Evolutionary conservation across 2,888 invertebrate genomes (phyloP).

Genomic region (Hartigia nigra): DNA sequence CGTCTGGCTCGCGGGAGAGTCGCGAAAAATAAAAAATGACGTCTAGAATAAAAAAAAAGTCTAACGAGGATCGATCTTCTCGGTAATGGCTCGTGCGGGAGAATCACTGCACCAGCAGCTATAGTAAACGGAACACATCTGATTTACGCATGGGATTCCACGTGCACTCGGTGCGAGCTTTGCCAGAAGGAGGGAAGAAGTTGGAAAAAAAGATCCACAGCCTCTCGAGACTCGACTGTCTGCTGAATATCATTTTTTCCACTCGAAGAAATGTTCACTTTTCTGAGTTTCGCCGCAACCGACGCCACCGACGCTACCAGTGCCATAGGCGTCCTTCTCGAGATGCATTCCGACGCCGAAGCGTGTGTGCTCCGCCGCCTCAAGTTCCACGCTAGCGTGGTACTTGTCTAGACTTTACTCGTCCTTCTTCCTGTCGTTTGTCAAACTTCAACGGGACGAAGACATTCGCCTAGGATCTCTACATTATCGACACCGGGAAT

Average conservation of each 20-base stretch:
- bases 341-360: not conserved
- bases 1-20: not conserved
- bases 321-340: not conserved
- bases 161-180: slow-evolving; percentile 15
- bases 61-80: slow-evolving; percentile 40
- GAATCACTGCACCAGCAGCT: slow-evolving; percentile 30
- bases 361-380: not conserved
- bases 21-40: slow-evolving; percentile 10
- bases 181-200: slow-evolving; percentile 25
- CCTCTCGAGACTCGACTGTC: slow-evolving; percentile 29
- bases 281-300: slow-evolving; percentile 32
- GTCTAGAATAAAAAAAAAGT: slow-evolving; percentile 4
- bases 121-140: slow-evolving; percentile 43
- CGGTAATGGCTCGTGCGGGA: slow-evolving; percentile 38
- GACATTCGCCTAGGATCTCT: not conserved
- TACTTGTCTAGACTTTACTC: slow-evolving; percentile 18
- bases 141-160: slow-evolving; percentile 44
- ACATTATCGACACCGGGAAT: slow-evolving; percentile 27
- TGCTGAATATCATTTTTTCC: slow-evolving; percentile 52
- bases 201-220: slow-evolving; percentile 15
- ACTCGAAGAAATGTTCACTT: slow-evolving; percentile 49
- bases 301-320: slow-evolving; percentile 14
- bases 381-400: not conserved
- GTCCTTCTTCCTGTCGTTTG: slow-evolving; percentile 43
- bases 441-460: slow-evolving; percentile 31